Evolutionary conservation across 2,797 vertebrate genomes (phyloP), one percentile per base, ranked within the genome.

Genomic region (Basileuterus tristriatus): DNA sequence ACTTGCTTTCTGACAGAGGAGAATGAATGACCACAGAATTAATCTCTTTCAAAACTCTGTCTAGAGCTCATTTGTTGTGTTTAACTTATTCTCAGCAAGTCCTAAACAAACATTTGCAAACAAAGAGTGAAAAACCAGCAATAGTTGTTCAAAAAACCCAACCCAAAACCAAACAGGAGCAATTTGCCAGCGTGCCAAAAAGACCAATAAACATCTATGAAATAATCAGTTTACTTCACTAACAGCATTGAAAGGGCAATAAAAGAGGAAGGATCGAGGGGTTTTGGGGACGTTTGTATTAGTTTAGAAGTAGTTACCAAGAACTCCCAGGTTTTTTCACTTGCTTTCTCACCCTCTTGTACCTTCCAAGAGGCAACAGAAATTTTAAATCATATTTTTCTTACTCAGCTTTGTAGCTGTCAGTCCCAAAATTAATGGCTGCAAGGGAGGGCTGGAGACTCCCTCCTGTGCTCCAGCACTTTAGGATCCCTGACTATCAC

Each of bases 81-180:
- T 96, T 87, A 85, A 75, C 56, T 94, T 89, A 6, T 94, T 93
- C 95, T 96, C 92, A 94, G 53, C 75, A 90, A 93, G 64, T 88
- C 59, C 90, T 90, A 86, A 90, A 83, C 47, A 90, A 43, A 76
- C 32, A 29, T 44, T 86, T 2, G 3, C 55, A 95, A 93, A 93
- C 83, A 90, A 90, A 91, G 69, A 90, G 72, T 93, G 58, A 95
- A 94, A 96, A 65, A 22, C 21, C 72, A 78, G 19, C 21, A 50
- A 37, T 8, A 85, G 44, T 11, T 62, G 10, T 72, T 89, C 14
- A 80, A 30, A 80, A 91, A 90, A 85, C 17, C 2, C 46, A 90
- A 92, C 67, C 21, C 32, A 49, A 89, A 95, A 77, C 44, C 34
- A 65, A 85, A n/a, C 10, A 85, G 50, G 34, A 87, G 6, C 27